These are phyloP conservation scores for Halcyon senegalensis DNA, from an alignment of 2,113 vertebrate species.

Conservation along the genomic window DNA sequence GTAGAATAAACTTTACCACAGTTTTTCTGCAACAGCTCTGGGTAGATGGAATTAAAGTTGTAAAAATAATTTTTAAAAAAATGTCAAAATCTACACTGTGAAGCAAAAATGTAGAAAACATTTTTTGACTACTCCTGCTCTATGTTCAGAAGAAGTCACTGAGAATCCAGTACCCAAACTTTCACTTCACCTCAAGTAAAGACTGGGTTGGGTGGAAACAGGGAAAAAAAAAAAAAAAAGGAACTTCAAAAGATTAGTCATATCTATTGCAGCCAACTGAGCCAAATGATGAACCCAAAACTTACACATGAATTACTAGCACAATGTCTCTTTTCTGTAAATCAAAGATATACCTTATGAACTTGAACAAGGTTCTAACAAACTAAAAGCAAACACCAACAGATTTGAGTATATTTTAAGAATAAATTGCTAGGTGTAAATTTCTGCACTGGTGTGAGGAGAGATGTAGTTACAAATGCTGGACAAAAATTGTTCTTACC, in stretches of 20 bases:
- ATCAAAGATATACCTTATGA: background rate
- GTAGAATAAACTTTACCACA: background rate
- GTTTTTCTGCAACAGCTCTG: background rate
- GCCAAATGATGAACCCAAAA: background rate
- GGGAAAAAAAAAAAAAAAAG: background rate
- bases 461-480: background rate
- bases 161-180: background rate
- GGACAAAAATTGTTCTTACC: background rate
- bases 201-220: background rate
- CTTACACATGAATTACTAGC: background rate
- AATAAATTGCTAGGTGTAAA: background rate
- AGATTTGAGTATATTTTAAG: background rate
- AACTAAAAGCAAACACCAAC: background rate
- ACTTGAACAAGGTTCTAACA: background rate
- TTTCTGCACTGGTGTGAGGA: background rate
- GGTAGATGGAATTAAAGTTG: background rate
- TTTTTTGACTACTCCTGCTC: background rate
- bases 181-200: background rate
- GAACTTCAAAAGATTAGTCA: background rate
- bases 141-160: background rate
- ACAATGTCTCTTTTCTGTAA: background rate
- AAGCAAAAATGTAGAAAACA: background rate
- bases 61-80: background rate
- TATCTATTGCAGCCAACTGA: background rate
- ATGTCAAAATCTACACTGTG: background rate